Percentiles rank a stretch among this genome's conserved stretches.
phyloP scores from a whole-genome alignment of 2,113 vertebrate species.

The Crocuta crocuta region DNA sequence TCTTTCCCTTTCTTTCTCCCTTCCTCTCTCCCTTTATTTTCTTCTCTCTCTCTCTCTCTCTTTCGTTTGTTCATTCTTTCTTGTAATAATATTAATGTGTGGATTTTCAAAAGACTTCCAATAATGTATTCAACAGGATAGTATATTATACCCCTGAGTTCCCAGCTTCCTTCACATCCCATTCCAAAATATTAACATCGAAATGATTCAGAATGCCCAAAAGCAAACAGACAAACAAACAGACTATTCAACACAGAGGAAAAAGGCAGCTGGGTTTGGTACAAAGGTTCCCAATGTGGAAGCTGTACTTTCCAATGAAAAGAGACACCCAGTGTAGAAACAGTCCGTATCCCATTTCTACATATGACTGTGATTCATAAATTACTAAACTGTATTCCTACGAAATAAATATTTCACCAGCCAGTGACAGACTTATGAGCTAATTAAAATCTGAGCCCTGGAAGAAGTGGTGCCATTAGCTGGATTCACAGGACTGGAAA shows the following conservation, averaged over 20 bases:
- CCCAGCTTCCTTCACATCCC: background rate
- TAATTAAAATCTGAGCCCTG: constrained; percentile 80
- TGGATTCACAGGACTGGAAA: background rate
- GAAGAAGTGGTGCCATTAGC: constrained; percentile 68
- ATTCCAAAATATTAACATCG: background rate
- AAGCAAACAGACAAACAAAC: background rate
- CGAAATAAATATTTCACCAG: constrained; percentile 84
- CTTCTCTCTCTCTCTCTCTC: fast-evolving
- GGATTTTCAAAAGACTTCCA: background rate
- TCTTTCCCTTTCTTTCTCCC: no score
- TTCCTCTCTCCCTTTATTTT: fast-evolving
- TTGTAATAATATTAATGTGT: background rate
- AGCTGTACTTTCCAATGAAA: background rate
- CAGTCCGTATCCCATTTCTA: background rate
- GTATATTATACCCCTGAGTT: background rate
- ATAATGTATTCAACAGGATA: background rate
- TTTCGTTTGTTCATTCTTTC: background rate
- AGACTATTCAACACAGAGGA: fast-evolving
- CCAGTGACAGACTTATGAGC: constrained; percentile 76
- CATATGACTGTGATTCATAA: constrained; percentile 76
- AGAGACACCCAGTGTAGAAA: background rate
- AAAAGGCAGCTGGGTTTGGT: background rate
- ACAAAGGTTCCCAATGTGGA: background rate
- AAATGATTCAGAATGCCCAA: background rate
- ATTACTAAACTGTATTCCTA: constrained; percentile 73